Conservation (phyloP, 2,797 vertebrate species). For the Pogoniulus pusillus region DNA sequence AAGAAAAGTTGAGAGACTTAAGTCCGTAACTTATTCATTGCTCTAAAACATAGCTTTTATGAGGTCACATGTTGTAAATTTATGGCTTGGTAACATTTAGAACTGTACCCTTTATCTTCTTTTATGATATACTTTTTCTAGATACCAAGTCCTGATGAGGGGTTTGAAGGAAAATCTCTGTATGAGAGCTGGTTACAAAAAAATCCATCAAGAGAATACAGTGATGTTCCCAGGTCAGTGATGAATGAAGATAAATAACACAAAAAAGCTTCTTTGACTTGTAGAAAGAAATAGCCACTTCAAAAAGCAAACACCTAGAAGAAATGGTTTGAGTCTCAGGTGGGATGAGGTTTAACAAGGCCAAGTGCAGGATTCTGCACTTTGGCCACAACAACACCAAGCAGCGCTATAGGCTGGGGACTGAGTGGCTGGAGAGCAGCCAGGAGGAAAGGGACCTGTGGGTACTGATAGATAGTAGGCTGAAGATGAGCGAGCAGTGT, state of each 20-base stretch:
- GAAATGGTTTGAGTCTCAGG: not conserved
- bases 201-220: constrained; percentile 85
- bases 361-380: too few relatives aligned
- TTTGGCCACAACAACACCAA: too few relatives aligned
- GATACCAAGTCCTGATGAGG: constrained; percentile 90
- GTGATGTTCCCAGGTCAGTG: constrained; percentile 84
- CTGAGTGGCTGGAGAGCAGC: too few relatives aligned
- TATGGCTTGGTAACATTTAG: not conserved
- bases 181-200: constrained; percentile 93
- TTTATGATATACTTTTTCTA: constrained; percentile 40
- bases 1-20: not conserved
- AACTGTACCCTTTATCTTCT: not conserved
- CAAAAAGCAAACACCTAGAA: not conserved
- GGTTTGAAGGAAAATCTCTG: constrained; percentile 87
- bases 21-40: not conserved
- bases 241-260: not conserved
- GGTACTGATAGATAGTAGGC: too few relatives aligned
- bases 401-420: too few relatives aligned
- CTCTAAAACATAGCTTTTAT: not conserved
- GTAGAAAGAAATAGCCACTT: not conserved
- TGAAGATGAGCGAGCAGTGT: too few relatives aligned
- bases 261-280: not conserved
- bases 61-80: not conserved
- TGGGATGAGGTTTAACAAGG: too few relatives aligned
- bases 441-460: too few relatives aligned